Percentiles rank a stretch among this genome's conserved stretches.
Conservation (phyloP, 2,888 invertebrate genomes). For the Mythimna impura region DNA sequence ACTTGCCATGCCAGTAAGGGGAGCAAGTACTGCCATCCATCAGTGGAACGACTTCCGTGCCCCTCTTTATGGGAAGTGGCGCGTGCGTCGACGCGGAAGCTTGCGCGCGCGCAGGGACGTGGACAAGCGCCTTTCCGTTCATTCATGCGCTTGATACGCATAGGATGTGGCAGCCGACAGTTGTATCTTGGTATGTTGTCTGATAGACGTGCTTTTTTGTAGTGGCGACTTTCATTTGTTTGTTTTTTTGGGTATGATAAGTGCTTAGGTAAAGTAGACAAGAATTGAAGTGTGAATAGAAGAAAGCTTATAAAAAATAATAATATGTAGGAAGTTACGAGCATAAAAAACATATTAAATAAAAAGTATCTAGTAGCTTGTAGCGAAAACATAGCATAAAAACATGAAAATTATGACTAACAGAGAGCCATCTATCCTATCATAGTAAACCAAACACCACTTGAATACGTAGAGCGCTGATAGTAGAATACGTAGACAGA, state of each 20-base stretch:
- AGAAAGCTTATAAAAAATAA: not conserved
- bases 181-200: not conserved
- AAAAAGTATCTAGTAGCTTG: no score
- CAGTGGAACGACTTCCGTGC: constrained; percentile 69
- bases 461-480: no score
- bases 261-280: not conserved
- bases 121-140: constrained; percentile 60
- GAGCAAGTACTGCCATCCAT: constrained; percentile 57
- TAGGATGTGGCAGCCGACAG: constrained; percentile 52
- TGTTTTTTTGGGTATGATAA: not conserved
- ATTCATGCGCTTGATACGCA: constrained; percentile 13
- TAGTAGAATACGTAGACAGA: no score
- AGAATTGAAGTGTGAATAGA: not conserved
- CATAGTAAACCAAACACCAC: no score
- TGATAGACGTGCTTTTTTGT: constrained; percentile 16
- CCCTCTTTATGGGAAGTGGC: constrained; percentile 70
- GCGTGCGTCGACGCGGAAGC: constrained; percentile 67
- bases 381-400: no score
- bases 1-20: constrained; percentile 51
- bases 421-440: no score
- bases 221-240: constrained; percentile 30
- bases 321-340: not conserved
- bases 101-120: constrained; percentile 48
- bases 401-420: no score
- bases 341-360: not conserved